Evolutionary conservation across 2,888 invertebrate species (phyloP).

Genomic region (Hypsopygia costalis): DNA sequence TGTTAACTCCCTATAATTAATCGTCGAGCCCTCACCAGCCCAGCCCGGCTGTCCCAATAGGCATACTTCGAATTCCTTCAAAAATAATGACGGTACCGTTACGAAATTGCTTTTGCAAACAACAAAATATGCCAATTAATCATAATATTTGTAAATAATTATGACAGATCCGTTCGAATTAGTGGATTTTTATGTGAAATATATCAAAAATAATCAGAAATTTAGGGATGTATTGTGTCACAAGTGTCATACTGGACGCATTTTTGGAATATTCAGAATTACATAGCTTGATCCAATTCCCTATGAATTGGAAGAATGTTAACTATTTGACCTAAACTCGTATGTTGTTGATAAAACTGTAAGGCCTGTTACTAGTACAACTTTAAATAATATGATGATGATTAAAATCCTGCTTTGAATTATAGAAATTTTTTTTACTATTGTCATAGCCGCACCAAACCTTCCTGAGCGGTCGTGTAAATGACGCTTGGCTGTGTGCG

Average conservation of each 20-base stretch:
- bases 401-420: no score
- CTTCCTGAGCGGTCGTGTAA: no score
- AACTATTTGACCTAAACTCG: not conserved
- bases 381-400: no score
- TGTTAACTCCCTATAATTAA: conserved; percentile 7
- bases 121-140: conserved; percentile 4
- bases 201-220: conserved; percentile 6
- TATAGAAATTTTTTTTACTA: no score
- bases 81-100: conserved; percentile 4
- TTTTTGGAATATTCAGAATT: not conserved
- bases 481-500: no score
- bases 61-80: conserved; percentile 3
- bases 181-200: conserved; percentile 4
- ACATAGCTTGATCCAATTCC: no score
- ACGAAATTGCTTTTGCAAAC: not conserved
- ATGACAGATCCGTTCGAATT: conserved; percentile 3
- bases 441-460: no score
- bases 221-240: not conserved
- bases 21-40: not conserved
- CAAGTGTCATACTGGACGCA: not conserved
- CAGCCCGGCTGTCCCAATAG: conserved; percentile 1
- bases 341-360: no score
- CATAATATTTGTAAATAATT: conserved; percentile 8
- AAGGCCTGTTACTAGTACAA: no score
- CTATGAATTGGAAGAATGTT: not conserved